These are phyloP conservation scores for Brenthis daphne DNA, from an alignment of 2,888 invertebrate genomes.

Conservation along the genomic window DNA sequence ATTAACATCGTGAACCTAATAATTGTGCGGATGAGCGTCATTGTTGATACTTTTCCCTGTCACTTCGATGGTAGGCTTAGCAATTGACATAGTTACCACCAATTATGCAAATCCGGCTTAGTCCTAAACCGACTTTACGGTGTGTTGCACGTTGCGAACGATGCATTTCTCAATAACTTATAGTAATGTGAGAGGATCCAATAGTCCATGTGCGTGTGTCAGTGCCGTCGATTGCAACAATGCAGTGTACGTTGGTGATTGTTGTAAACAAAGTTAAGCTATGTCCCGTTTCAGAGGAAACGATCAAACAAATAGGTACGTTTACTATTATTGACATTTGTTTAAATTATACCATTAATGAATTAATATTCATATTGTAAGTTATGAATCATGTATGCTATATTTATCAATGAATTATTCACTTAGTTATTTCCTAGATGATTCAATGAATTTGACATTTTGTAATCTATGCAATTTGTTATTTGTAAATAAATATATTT, in stretches of 20 bases:
- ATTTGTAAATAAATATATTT: neutral
- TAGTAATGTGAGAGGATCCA: constrained; percentile 65
- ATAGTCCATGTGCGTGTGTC: constrained; percentile 32
- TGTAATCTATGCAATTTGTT: neutral
- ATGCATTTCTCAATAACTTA: constrained; percentile 67
- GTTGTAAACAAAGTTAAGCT: constrained; percentile 75
- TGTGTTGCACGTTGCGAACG: constrained; percentile 67
- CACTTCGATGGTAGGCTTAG: constrained; percentile 60
- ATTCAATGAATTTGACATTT: constrained; percentile 4
- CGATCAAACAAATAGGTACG: constrained; percentile 67
- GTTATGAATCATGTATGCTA: constrained; percentile 34
- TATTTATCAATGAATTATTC: constrained; percentile 30
- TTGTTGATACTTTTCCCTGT: constrained; percentile 67
- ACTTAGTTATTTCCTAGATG: constrained; percentile 32
- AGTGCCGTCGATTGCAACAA: constrained; percentile 52
- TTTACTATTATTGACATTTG: constrained; percentile 20
- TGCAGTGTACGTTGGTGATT: constrained; percentile 79
- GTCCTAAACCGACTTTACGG: constrained; percentile 68
- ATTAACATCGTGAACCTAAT: constrained; percentile 73
- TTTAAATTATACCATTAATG: constrained; percentile 25
- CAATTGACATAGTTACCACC: constrained; percentile 63
- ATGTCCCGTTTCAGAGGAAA: constrained; percentile 70
- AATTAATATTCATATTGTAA: constrained; percentile 28
- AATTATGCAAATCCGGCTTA: constrained; percentile 77
- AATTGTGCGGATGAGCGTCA: constrained; percentile 66